phyloP scores from a whole-genome alignment of 2,888 invertebrate genomes.

The Mystacides longicornis region DNA sequence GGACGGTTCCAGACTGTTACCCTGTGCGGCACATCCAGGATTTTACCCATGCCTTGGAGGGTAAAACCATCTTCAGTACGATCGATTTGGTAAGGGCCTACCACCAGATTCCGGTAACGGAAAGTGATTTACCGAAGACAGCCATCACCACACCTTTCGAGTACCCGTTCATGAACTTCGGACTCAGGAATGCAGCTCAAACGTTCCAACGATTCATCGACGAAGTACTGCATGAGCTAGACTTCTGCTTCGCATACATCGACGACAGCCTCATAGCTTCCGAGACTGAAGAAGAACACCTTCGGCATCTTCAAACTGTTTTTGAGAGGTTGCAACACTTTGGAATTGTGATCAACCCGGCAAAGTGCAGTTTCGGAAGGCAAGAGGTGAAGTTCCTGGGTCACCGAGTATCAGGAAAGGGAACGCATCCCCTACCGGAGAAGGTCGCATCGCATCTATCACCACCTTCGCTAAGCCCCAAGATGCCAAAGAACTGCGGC shows the following conservation, averaged over 20 bases:
- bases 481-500: slow-evolving; percentile 20
- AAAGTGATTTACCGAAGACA: slow-evolving; percentile 32
- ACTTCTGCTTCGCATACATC: slow-evolving; percentile 28
- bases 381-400: slow-evolving; percentile 13
- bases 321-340: slow-evolving; percentile 26
- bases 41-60: slow-evolving; percentile 25
- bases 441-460: slow-evolving; percentile 24
- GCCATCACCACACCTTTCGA: slow-evolving; percentile 34
- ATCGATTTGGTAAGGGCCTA: slow-evolving; percentile 31
- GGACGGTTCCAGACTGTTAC: slow-evolving; percentile 30
- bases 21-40: slow-evolving; percentile 30
- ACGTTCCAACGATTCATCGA: slow-evolving; percentile 34
- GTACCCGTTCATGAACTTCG: slow-evolving; percentile 20
- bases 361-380: slow-evolving; percentile 25
- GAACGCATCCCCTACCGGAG: slow-evolving; percentile 9
- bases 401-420: slow-evolving; percentile 7
- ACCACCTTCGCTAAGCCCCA: slow-evolving; percentile 18
- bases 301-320: slow-evolving; percentile 25
- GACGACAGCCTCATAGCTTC: slow-evolving; percentile 31
- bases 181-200: slow-evolving; percentile 33
- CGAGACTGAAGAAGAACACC: slow-evolving; percentile 23
- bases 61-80: slow-evolving; percentile 27
- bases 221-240: slow-evolving; percentile 26
- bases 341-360: slow-evolving; percentile 27
- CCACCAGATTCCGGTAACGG: slow-evolving; percentile 32